phyloP scores from a whole-genome alignment of 2,888 invertebrate genomes.

The Podotricha telesiphe region DNA sequence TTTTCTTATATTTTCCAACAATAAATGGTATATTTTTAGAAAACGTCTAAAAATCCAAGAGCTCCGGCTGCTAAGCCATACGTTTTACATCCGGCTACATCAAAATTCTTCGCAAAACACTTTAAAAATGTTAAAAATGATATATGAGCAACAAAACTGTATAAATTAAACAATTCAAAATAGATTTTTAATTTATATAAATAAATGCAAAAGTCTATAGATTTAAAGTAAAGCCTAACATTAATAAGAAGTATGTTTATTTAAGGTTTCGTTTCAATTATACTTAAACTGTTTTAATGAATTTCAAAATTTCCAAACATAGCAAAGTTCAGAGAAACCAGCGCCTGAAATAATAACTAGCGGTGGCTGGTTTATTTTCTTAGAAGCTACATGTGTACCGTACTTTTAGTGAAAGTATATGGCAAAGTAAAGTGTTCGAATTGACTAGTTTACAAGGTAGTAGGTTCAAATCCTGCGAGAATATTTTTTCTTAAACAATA shows the following conservation, averaged over 20 bases:
- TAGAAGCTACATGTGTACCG: background rate
- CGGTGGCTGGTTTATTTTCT: background rate
- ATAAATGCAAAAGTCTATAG: background rate
- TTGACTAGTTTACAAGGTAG: no score
- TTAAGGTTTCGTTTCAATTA: slow-evolving; percentile 12
- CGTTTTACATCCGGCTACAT: no score
- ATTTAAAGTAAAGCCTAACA: background rate
- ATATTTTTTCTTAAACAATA: no score
- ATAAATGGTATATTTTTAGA: no score
- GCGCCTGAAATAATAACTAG: slow-evolving; percentile 1
- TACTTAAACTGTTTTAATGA: background rate
- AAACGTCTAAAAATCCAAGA: no score
- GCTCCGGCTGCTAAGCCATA: no score
- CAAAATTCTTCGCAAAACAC: no score
- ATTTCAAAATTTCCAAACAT: background rate
- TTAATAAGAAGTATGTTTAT: slow-evolving; percentile 2
- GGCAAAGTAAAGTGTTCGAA: background rate
- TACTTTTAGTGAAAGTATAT: background rate
- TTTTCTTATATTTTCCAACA: no score
- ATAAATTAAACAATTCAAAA: no score
- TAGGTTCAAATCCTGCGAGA: no score
- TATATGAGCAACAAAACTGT: no score
- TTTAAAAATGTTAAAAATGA: no score
- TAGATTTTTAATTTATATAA: background rate
- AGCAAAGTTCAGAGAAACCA: slow-evolving; percentile 3